Evolutionary conservation across 2,888 invertebrate genomes (phyloP).

Genomic region (Microplitis deprimator): DNA sequence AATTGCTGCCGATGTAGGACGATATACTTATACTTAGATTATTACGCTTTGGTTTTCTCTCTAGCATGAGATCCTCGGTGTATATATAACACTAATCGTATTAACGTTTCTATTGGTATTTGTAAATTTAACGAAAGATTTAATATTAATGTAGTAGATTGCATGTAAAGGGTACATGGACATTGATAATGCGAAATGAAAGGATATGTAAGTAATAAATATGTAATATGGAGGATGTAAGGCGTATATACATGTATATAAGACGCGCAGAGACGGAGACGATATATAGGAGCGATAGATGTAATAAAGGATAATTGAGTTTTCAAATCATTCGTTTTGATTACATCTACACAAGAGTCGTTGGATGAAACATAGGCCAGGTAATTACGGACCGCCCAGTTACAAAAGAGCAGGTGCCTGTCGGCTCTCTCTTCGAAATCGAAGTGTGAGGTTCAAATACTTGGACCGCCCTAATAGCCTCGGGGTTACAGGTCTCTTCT

Average conservation of each 20-base stretch:
- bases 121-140: neutral
- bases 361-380: slow-evolving; percentile 67
- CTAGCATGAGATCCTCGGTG: neutral
- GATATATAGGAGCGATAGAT: slow-evolving; percentile 54
- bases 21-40: neutral
- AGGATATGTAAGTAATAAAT: neutral
- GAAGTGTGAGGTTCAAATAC: slow-evolving; percentile 70
- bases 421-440: slow-evolving; percentile 63
- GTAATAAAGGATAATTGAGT: slow-evolving; percentile 70
- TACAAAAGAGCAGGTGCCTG: slow-evolving; percentile 69
- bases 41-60: neutral
- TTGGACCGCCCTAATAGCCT: slow-evolving; percentile 68
- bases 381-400: slow-evolving; percentile 69
- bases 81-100: neutral
- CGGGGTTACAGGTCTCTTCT: slow-evolving; percentile 66
- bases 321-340: slow-evolving; percentile 70
- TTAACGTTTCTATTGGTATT: neutral
- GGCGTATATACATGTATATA: neutral
- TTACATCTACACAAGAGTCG: slow-evolving; percentile 66
- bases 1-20: slow-evolving; percentile 27
- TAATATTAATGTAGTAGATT: neutral
- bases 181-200: neutral
- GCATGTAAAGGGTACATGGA: neutral
- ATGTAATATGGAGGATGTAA: neutral
- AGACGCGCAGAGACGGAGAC: neutral